Conservation (phyloP, 2,797 vertebrate genomes). For the Oryzias sinensis region DNA sequence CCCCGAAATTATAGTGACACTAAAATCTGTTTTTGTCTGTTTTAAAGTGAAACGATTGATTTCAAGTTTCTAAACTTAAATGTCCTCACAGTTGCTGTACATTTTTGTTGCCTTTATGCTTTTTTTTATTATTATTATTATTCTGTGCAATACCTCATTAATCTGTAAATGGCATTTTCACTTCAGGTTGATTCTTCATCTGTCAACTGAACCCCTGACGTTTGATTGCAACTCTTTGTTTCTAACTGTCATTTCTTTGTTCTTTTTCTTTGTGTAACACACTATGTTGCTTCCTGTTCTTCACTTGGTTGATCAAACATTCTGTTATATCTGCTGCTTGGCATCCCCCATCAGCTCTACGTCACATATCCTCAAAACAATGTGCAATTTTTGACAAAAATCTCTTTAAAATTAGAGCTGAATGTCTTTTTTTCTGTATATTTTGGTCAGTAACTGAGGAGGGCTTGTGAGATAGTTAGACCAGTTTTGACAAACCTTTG, state of each 20-base stretch:
- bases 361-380: conserved; percentile 39
- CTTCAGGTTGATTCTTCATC: conserved; percentile 38
- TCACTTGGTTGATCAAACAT: conserved; percentile 37
- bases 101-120: conserved; percentile 93
- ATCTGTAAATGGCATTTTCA: conserved; percentile 86
- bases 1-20: conserved; percentile 81
- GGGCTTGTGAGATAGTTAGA: conserved; percentile 65
- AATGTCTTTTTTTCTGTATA: conserved; percentile 55
- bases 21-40: conserved; percentile 89
- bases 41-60: conserved; percentile 80
- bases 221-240: conserved; percentile 27
- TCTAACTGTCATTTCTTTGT: conserved; percentile 12
- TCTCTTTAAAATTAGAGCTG: conserved; percentile 67
- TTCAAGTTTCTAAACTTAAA: conserved; percentile 90
- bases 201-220: conserved; percentile 15
- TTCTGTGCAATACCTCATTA: conserved; percentile 99
- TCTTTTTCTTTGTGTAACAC: not conserved
- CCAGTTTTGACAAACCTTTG: conserved; percentile 74
- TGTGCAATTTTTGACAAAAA: conserved; percentile 81
- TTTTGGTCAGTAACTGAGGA: conserved; percentile 81
- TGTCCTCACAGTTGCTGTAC: conserved; percentile 94
- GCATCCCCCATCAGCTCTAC: conserved; percentile 24
- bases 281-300: conserved; percentile 13
- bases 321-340: conserved; percentile 29
- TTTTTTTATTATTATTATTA: conserved; percentile 81